Evolutionary conservation across 2,797 vertebrate genomes (phyloP).

Genomic region (Hemibagrus guttatus): DNA sequence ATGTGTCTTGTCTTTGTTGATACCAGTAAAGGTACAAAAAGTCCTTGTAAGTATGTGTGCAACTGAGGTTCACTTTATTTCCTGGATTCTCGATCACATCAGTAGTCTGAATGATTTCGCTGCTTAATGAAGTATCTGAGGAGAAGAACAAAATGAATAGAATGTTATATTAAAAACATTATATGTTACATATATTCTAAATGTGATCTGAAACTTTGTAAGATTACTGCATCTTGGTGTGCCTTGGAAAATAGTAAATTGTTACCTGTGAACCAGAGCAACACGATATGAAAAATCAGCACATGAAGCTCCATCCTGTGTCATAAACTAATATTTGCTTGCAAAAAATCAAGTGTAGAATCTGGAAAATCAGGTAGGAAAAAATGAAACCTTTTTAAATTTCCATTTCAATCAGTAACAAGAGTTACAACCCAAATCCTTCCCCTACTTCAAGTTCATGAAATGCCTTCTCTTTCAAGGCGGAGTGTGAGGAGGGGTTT

Average conservation of each 20-base stretch:
- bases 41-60: conserved; percentile 53
- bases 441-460: background rate
- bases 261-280: conserved; percentile 52
- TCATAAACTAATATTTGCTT: background rate
- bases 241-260: background rate
- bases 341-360: background rate
- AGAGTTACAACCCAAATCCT: background rate
- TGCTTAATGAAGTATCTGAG: conserved; percentile 29
- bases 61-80: conserved; percentile 58
- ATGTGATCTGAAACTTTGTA: background rate
- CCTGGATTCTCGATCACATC: conserved; percentile 34
- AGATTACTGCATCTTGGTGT: background rate
- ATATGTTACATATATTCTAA: background rate
- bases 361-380: background rate
- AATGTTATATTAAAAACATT: background rate
- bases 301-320: conserved; percentile 26
- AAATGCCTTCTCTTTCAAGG: background rate
- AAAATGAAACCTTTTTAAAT: background rate
- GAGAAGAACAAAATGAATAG: background rate
- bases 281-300: conserved; percentile 8
- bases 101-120: conserved; percentile 43
- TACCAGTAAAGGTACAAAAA: conserved; percentile 64
- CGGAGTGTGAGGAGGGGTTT: conserved; percentile 11
- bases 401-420: background rate
- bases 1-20: conserved; percentile 52